phyloP scores from a whole-genome alignment of 2,797 vertebrate species.

The Dryobates pubescens region DNA sequence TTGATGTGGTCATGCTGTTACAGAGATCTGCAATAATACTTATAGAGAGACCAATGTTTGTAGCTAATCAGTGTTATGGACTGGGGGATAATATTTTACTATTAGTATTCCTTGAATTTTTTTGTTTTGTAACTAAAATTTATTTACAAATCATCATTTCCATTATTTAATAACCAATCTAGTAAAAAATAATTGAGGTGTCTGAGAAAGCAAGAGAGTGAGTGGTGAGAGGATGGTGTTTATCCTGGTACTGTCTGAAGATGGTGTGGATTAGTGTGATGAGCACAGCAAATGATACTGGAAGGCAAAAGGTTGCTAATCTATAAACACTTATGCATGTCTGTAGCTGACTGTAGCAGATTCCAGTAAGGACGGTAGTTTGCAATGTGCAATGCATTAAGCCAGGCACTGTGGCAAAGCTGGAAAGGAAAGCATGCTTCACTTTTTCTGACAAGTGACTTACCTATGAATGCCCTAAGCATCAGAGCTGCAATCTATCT shows the following conservation, averaged over 20 bases:
- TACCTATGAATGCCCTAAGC: not conserved
- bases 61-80: not conserved
- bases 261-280: not conserved
- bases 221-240: not conserved
- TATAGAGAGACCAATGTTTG: not conserved
- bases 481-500: not conserved
- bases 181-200: not conserved
- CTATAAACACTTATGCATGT: not conserved
- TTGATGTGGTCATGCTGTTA: accelerated
- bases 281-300: not conserved
- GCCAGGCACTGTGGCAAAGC: not conserved
- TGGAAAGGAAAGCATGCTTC: not conserved
- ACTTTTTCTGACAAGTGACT: not conserved
- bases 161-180: not conserved
- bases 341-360: not conserved
- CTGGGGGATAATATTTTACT: not conserved
- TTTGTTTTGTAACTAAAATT: not conserved
- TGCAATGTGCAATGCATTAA: not conserved
- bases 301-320: not conserved
- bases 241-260: not conserved
- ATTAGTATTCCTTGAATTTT: not conserved
- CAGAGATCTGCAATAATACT: not conserved
- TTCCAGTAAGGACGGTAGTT: not conserved
- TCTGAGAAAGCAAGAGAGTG: not conserved
- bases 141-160: not conserved